phyloP scores from a whole-genome alignment of 2,888 invertebrate genomes.

The Catocala nupta region DNA sequence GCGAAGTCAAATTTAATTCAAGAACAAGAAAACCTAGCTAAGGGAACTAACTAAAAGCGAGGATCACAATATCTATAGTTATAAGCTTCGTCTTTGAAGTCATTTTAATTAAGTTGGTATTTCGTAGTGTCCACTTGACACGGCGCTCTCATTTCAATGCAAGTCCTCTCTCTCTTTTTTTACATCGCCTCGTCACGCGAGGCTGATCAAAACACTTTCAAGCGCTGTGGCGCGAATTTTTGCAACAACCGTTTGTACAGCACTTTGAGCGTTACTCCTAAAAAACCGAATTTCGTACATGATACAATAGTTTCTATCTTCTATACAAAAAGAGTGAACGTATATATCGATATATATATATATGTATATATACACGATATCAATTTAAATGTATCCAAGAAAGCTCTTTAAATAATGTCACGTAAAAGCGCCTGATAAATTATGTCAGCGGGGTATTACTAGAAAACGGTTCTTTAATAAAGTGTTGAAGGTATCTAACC shows the following conservation, averaged over 20 bases:
- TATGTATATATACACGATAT: background rate
- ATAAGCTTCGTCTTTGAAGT: conserved; percentile 40
- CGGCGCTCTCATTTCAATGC: conserved; percentile 65
- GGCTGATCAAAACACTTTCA: conserved; percentile 70
- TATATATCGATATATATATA: too few relatives aligned
- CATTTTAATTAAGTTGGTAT: conserved; percentile 58
- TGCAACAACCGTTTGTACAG: conserved; percentile 45
- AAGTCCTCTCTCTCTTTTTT: conserved; percentile 57
- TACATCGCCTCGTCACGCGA: conserved; percentile 65
- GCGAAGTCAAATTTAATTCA: too few relatives aligned
- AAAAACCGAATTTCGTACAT: conserved; percentile 30
- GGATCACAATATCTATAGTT: conserved; percentile 15
- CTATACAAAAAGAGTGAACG: too few relatives aligned
- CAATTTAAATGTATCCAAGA: conserved; percentile 8
- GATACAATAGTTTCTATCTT: background rate
- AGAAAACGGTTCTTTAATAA: conserved; percentile 52
- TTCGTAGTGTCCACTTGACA: conserved; percentile 54
- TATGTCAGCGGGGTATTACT: conserved; percentile 30
- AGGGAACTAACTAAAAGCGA: background rate
- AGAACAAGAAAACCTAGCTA: too few relatives aligned
- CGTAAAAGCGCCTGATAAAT: conserved; percentile 32
- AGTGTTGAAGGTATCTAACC: conserved; percentile 55
- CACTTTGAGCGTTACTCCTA: conserved; percentile 29
- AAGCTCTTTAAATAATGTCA: conserved; percentile 26
- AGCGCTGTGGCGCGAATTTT: conserved; percentile 53